phyloP scores from a whole-genome alignment of 2,888 invertebrate genomes.

The Cosmorhoe ocellata region DNA sequence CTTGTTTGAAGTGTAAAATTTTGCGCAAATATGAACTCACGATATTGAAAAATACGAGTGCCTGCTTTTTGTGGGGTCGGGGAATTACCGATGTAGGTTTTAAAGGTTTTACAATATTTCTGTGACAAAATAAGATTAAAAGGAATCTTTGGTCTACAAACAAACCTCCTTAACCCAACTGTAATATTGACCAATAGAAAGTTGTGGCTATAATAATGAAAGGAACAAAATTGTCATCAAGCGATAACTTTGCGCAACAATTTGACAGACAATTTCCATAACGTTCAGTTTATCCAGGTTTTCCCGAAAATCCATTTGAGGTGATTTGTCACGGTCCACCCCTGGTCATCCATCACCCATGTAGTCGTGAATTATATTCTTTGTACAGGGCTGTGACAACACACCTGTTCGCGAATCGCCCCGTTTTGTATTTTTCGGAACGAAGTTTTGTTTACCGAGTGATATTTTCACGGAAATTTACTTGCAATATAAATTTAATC shows the following conservation, averaged over 20 bases:
- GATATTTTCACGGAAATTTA: background rate
- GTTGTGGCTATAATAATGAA: too few relatives aligned
- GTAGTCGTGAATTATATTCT: constrained; percentile 29
- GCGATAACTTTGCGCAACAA: background rate
- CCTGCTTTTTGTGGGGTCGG: background rate
- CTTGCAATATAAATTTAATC: too few relatives aligned
- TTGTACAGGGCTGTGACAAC: constrained; percentile 30
- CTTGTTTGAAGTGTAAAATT: constrained; percentile 11
- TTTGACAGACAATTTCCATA: constrained; percentile 8
- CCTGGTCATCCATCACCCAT: constrained; percentile 27
- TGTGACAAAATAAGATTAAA: too few relatives aligned
- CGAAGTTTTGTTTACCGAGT: constrained; percentile 6
- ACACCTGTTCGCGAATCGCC: constrained; percentile 28
- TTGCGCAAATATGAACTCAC: constrained; percentile 10
- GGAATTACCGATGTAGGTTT: background rate
- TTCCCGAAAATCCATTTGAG: constrained; percentile 25
- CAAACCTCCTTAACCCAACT: too few relatives aligned
- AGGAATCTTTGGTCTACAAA: too few relatives aligned
- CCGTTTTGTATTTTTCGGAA: constrained; percentile 20
- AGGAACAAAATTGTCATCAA: too few relatives aligned
- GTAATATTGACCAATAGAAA: too few relatives aligned
- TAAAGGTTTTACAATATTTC: background rate
- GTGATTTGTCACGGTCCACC: constrained; percentile 30
- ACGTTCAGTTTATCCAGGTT: constrained; percentile 3
- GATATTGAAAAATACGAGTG: constrained; percentile 6